Conservation (phyloP, 2,888 invertebrate species). For the Amblyteles armatorius region DNA sequence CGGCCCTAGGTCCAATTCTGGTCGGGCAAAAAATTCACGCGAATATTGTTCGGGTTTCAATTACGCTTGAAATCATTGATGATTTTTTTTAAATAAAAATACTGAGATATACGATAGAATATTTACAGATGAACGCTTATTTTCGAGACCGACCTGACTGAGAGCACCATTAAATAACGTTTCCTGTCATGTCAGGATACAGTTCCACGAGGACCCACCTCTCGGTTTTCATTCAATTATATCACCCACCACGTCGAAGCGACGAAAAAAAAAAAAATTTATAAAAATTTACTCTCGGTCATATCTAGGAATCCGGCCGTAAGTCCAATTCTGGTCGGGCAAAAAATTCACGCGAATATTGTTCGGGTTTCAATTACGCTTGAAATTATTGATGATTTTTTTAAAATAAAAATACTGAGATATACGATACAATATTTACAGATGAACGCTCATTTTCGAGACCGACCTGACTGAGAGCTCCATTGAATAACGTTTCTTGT, state of each 20-base stretch:
- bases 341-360: not conserved
- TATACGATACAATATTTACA: constrained; percentile 80
- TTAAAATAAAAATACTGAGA: constrained; percentile 68
- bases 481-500: constrained; percentile 81
- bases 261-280: constrained; percentile 6
- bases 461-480: constrained; percentile 70
- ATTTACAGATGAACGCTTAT: constrained; percentile 76
- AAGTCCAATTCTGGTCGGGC: not conserved
- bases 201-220: constrained; percentile 63
- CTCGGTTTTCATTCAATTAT: constrained; percentile 75
- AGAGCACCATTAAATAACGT: constrained; percentile 77
- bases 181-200: constrained; percentile 77
- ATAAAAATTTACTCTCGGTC: not conserved
- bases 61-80: not conserved
- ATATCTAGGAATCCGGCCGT: not conserved
- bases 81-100: constrained; percentile 9
- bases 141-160: constrained; percentile 69
- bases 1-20: not conserved
- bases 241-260: constrained; percentile 70
- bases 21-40: not conserved
- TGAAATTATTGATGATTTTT: not conserved
- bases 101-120: constrained; percentile 78
- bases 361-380: not conserved
- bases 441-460: constrained; percentile 62
- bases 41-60: not conserved